Evolutionary conservation across 92 coral and sea anemone species (phyloP).

Genomic region (Zoanthus sansibaricus): DNA sequence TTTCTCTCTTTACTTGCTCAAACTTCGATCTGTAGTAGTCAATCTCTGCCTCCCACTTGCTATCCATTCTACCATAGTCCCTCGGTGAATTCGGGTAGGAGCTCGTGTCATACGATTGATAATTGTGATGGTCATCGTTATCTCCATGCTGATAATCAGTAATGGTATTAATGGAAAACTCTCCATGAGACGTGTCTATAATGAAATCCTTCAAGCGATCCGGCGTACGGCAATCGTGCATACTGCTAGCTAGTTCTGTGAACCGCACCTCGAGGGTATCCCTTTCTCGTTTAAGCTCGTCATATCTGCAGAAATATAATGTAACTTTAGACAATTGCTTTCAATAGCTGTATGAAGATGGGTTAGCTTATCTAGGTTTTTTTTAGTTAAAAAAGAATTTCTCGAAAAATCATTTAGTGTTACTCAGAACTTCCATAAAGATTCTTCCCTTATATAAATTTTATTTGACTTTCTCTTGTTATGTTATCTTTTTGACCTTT

Average conservation of each 20-base stretch:
- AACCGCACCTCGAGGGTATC: constrained; percentile 37
- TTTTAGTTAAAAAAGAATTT: no score
- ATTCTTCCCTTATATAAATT: no score
- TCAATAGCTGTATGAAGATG: no score
- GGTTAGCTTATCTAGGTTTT: no score
- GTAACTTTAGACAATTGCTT: neutral
- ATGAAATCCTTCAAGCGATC: constrained; percentile 36
- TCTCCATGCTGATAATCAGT: constrained; percentile 29
- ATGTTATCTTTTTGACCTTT: no score
- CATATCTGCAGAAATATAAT: constrained; percentile 41
- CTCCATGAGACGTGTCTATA: constrained; percentile 45
- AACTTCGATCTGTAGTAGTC: constrained; percentile 85
- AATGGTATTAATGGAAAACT: constrained; percentile 27
- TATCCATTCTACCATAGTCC: constrained; percentile 26
- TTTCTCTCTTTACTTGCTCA: constrained; percentile 80
- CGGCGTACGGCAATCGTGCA: constrained; percentile 33
- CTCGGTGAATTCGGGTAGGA: constrained; percentile 38
- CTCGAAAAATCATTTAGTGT: no score
- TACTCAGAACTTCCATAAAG: no score
- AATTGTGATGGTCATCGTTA: neutral
- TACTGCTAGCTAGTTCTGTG: constrained; percentile 41
- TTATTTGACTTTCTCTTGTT: no score
- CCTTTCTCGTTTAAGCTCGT: constrained; percentile 62
- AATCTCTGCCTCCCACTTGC: constrained; percentile 60
- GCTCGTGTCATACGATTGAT: constrained; percentile 25